Evolutionary conservation across 2,797 vertebrate genomes (phyloP).

Genomic region (Buceros bicornis): DNA sequence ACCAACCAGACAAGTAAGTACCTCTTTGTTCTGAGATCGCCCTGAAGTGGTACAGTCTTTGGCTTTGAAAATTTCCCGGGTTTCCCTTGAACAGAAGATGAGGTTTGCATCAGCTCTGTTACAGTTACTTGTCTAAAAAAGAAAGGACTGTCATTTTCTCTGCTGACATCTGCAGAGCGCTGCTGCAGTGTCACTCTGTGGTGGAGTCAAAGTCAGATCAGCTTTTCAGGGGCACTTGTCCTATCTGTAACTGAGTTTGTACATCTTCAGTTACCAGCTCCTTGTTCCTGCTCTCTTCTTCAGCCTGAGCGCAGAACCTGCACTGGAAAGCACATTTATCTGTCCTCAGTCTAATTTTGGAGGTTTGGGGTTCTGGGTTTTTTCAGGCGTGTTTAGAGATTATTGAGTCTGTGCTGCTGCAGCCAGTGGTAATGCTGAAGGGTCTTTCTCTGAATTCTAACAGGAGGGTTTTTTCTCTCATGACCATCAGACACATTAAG

Average conservation of each 20-base stretch:
- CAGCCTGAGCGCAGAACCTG: not conserved
- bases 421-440: not conserved
- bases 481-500: not conserved
- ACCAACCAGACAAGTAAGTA: constrained; percentile 91
- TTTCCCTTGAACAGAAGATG: not conserved
- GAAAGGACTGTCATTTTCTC: not conserved
- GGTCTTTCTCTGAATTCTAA: not conserved
- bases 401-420: not conserved
- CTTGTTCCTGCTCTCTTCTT: not conserved
- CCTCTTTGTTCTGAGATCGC: not conserved
- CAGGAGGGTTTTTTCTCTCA: fast-evolving
- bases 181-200: not conserved
- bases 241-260: not conserved
- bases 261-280: not conserved
- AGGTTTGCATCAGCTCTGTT: not conserved
- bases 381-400: not conserved
- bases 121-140: not conserved
- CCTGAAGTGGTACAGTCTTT: not conserved
- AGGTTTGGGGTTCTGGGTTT: not conserved
- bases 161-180: not conserved
- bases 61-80: not conserved
- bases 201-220: not conserved
- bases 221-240: not conserved
- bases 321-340: not conserved
- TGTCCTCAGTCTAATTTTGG: not conserved